Percentiles rank a stretch among this genome's conserved stretches.
Conservation (phyloP, 2,797 vertebrate genomes). For the Todus mexicanus region DNA sequence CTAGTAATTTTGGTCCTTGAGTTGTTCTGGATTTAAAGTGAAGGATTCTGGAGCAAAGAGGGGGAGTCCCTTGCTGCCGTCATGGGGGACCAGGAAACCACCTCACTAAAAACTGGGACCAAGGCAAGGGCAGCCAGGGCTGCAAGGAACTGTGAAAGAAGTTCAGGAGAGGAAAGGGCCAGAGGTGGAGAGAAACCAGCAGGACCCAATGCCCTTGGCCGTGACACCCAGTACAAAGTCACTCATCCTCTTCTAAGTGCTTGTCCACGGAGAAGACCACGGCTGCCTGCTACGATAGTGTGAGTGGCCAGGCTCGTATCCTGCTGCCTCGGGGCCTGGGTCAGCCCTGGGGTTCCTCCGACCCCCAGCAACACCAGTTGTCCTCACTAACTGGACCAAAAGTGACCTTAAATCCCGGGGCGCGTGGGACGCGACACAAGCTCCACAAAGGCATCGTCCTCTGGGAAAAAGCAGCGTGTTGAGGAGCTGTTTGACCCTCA, state of each 20-base stretch:
- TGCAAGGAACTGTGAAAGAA: background rate
- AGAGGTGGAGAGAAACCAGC: background rate
- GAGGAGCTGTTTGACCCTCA: background rate
- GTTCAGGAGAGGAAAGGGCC: background rate
- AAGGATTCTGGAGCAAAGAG: background rate
- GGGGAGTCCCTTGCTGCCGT: background rate
- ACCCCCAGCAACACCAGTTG: background rate
- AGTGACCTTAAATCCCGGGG: background rate
- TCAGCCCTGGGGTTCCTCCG: background rate
- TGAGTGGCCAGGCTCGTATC: background rate
- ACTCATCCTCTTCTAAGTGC: background rate
- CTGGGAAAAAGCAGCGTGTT: background rate
- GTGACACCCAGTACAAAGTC: background rate
- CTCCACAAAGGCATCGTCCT: background rate
- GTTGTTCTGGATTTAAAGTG: background rate
- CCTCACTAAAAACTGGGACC: rapidly evolving
- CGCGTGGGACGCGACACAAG: rapidly evolving
- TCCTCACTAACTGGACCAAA: background rate
- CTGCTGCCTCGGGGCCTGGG: rapidly evolving
- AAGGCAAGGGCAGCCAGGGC: background rate
- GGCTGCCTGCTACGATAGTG: background rate
- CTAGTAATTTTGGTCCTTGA: background rate
- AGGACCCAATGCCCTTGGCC: background rate
- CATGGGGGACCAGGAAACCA: background rate
- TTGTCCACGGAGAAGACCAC: rapidly evolving